Evolutionary conservation across 2,888 invertebrate species (phyloP), one percentile per base, ranked within the genome.

Genomic region (Caenorhabditis panamensis): DNA sequence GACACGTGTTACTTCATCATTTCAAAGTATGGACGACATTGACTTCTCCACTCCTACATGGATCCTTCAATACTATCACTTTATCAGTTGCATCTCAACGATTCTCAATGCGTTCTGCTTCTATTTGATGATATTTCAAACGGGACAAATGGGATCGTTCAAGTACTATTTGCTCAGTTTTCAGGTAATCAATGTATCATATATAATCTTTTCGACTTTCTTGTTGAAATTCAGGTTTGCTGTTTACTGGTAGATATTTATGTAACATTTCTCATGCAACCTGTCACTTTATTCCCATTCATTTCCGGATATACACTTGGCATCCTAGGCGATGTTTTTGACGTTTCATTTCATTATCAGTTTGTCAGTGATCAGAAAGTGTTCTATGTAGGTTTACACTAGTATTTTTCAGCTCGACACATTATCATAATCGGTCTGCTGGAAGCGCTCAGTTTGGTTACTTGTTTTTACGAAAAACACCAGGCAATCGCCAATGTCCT

Each of bases 61-160:
- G 56, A 44, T 67, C 1, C 49, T 56, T 16, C 26, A 31, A 3
- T 67, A 67, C 31, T 20, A 51, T 1, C 13, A 67, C 9, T 18
- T 67, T 16, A 67, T 67, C 26, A 56, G 67, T 16, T 56, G n/a
- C 31, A 9, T 47, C 0, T 56, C 56, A 2, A 20, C 56, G 6
- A 11, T 56, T 28, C 20, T 67, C 20, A 67, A 67, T 31, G 2
- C 31, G 9, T 16, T 20, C n/a, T 41, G 56, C 13, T 20, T 67
- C 24, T 67, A 56, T 47, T 31, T 67, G 26, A 31, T 67, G 8
- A 9, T 67, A 6, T 56, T 20, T 20, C 54, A 67, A 18, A 67
- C 41, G 20, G 67, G 56, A 18, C 26, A 11, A 28, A 67, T 67
- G 13, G 67, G 56, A 13, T 44, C 41, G 26, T 67, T 67, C 16